Base-by-base conservation (phyloP, 2,888 invertebrate species). In the Oithona nana region DNA sequence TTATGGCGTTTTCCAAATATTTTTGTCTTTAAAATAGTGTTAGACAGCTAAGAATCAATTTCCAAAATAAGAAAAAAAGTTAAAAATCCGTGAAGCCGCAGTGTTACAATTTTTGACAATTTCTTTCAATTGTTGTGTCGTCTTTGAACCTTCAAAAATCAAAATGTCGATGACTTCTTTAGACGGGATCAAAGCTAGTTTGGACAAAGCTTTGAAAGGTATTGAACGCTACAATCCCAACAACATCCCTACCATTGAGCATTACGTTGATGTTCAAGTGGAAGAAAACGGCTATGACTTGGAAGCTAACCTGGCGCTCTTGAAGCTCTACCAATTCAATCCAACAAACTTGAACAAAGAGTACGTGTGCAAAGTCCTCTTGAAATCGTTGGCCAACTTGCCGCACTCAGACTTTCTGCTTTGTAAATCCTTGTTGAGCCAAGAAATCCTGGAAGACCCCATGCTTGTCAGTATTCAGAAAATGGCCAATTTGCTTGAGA, bases 351-450 rank as follows among this genome's bases (percentile, higher is more conserved):
- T 88, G 70, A 86, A 92, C 71, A 76, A 82, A 55, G 83, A 85
- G 63, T 83, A 94, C 48, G 87, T 90, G 1, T 83, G 86, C 67
- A 84, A 86, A 70, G 93, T 99, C 69, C 77, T 98, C 54, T 73
- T 98, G 67, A 98, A 98, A 73, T 92, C 95, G 1, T 76, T 98
- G 51, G 95, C 97, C 11, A 95, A 94, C 74, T 81, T 97, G 68
- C 98, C 98, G 0, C 92, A 95, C 71, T 89, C 95, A 8, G 98
- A 98, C 75, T 95, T 97, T 71, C 90, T 93, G 56, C 78, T 98
- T 66, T 98, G 97, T 77, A 98, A 98, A 75, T 97, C 94, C 73
- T 80, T 98, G 63, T 78, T 98, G 64, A 49, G 49, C 24, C 62
- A 62, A 28, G 62, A 62, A 3, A 56, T 30, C 16, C 39, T 86